A percentile compares a stretch with the other conserved stretches of the same genome.
These are phyloP conservation scores for Goniozus legneri DNA, from an alignment of 1,140 invertebrate species.

Conservation along the genomic window DNA sequence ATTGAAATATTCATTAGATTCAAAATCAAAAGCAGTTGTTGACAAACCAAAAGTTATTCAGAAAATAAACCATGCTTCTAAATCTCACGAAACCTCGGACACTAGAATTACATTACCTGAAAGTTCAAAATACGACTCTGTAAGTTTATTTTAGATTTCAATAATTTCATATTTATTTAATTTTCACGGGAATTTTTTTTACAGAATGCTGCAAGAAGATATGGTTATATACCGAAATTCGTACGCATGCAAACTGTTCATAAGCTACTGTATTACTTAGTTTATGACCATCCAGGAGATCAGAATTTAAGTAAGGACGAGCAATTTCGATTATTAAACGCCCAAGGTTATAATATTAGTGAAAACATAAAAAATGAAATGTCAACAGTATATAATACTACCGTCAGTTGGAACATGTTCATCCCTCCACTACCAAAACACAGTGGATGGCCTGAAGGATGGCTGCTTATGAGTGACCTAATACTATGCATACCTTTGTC, in stretches of 20 bases:
- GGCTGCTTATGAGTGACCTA: slow-evolving; percentile 72
- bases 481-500: slow-evolving; percentile 69
- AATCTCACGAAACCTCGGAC: too few species aligned
- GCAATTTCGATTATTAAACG: slow-evolving; percentile 45
- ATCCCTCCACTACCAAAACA: slow-evolving; percentile 67
- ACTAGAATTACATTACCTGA: background rate
- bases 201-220: slow-evolving; percentile 41
- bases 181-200: slow-evolving; percentile 13
- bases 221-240: slow-evolving; percentile 67
- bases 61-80: too few species aligned
- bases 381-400: slow-evolving; percentile 52
- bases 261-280: slow-evolving; percentile 66
- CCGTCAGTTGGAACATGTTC: slow-evolving; percentile 72
- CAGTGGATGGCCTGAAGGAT: slow-evolving; percentile 62
- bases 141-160: too few species aligned
- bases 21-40: too few species aligned
- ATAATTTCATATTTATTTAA: too few species aligned
- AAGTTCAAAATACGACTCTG: slow-evolving; percentile 10
- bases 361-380: slow-evolving; percentile 50
- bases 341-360: slow-evolving; percentile 40
- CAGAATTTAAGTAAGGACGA: slow-evolving; percentile 43
- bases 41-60: too few species aligned
- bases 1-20: background rate
- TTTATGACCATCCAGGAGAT: slow-evolving; percentile 59
- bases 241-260: slow-evolving; percentile 66